These are phyloP conservation scores for Chaetodon trifasciatus DNA, from an alignment of 2,797 vertebrate species.

Conservation along the genomic window DNA sequence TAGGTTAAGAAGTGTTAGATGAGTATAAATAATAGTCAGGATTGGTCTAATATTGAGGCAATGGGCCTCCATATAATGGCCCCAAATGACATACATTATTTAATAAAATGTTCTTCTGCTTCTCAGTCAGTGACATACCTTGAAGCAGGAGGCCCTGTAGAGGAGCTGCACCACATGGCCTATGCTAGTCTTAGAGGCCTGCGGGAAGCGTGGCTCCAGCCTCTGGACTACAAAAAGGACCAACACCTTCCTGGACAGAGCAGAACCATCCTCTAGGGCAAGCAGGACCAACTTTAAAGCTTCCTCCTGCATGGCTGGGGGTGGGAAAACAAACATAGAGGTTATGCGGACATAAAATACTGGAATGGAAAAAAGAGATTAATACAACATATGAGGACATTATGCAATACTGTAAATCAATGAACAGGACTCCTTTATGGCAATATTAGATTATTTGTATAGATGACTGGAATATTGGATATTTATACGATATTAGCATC, in stretches of 20 bases:
- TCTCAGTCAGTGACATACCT: constrained; percentile 84
- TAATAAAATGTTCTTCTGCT: background rate
- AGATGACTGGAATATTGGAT: too few relatives aligned
- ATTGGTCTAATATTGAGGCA: background rate
- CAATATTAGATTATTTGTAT: too few relatives aligned
- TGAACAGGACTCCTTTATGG: too few relatives aligned
- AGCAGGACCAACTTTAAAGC: constrained; percentile 97
- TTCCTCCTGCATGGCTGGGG: constrained; percentile 98
- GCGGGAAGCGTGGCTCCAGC: constrained; percentile 97
- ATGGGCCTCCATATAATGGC: background rate
- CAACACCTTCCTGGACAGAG: constrained; percentile 96
- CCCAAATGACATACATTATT: background rate
- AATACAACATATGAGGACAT: too few relatives aligned
- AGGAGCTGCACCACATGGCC: constrained; percentile 99
- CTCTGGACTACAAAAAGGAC: constrained; percentile 99
- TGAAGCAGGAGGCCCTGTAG: constrained; percentile 98
- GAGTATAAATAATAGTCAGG: background rate
- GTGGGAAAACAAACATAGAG: constrained; percentile 21
- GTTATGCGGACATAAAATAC: background rate
- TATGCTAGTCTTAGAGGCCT: constrained; percentile 99
- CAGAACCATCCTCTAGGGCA: constrained; percentile 97
- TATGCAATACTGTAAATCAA: too few relatives aligned
- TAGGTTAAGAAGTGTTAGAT: background rate
- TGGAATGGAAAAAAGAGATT: too few relatives aligned
- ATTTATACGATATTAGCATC: too few relatives aligned